Percentiles rank a stretch among this genome's conserved stretches.
Evolutionary conservation across 2,888 invertebrate species (phyloP).

Genomic region (Drosophila helvetica): DNA sequence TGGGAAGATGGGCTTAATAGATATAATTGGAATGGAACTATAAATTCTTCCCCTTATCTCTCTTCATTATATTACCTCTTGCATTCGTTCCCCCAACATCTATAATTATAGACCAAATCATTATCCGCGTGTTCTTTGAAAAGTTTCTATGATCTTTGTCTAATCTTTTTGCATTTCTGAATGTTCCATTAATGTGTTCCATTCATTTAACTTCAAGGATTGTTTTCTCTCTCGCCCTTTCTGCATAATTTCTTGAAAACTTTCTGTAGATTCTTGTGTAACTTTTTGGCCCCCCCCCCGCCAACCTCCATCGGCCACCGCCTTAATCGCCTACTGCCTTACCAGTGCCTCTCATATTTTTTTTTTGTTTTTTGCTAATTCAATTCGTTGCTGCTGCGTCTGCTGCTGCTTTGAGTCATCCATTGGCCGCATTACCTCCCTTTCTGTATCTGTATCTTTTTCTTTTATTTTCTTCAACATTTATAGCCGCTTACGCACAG

Average conservation of each 20-base stretch:
- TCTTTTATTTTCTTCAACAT: constrained; percentile 47
- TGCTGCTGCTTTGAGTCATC: constrained; percentile 16
- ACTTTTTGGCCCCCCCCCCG: not conserved
- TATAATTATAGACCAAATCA: not conserved
- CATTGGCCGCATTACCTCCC: not conserved
- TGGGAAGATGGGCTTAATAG: too few species aligned
- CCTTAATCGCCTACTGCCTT: not conserved
- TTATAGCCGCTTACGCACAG: constrained; percentile 65
- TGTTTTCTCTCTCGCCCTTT: not conserved
- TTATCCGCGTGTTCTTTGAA: not conserved
- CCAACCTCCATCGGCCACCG: not conserved
- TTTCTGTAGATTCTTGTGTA: not conserved
- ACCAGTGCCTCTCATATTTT: not conserved
- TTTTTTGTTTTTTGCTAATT: constrained; percentile 1
- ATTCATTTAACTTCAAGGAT: not conserved
- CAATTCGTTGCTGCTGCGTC: constrained; percentile 8
- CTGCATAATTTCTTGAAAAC: not conserved
- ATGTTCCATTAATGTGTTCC: not conserved
- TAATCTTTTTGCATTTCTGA: not conserved
- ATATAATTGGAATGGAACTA: too few species aligned
- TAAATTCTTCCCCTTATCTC: too few species aligned
- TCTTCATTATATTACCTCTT: not conserved
- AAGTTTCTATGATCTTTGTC: not conserved
- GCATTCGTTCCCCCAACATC: not conserved
- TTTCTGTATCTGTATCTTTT: constrained; percentile 7